Evolutionary conservation across 2,113 vertebrate genomes (phyloP).

Genomic region (Epinephelus cyanopodus): DNA sequence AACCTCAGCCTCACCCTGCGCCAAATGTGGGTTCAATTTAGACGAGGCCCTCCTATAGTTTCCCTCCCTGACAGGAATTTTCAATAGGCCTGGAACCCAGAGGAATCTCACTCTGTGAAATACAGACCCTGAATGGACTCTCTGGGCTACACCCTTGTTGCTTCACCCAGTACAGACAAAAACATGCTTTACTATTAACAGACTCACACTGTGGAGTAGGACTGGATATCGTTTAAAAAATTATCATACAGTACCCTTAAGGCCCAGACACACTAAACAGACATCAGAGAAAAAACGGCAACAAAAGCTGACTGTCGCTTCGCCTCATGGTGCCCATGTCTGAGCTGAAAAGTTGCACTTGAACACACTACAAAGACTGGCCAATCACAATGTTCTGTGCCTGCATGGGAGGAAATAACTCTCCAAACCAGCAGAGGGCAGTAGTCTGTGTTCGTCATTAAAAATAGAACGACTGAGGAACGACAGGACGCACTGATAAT

Average conservation of each 20-base stretch:
- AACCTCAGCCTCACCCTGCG: conserved; percentile 49
- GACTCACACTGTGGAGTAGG: background rate
- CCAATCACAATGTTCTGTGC: too few species aligned
- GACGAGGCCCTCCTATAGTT: conserved; percentile 43
- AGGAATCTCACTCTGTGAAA: conserved; percentile 60
- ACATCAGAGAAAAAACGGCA: too few species aligned
- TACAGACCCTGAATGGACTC: conserved; percentile 28
- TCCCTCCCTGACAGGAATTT: conserved; percentile 40
- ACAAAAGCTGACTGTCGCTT: too few species aligned
- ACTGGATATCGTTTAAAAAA: background rate
- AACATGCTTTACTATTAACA: conserved; percentile 23
- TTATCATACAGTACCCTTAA: background rate
- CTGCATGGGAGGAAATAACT: too few species aligned
- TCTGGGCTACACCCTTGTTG: conserved; percentile 58
- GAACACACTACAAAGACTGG: too few species aligned
- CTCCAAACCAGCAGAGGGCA: too few species aligned
- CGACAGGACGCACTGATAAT: too few species aligned
- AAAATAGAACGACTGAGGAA: too few species aligned
- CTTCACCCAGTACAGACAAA: conserved; percentile 38
- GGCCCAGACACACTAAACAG: background rate
- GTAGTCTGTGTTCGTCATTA: too few species aligned
- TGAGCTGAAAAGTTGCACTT: too few species aligned
- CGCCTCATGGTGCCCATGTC: too few species aligned
- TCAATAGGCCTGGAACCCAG: conserved; percentile 41
- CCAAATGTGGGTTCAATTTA: conserved; percentile 72